Conservation (phyloP, 2,888 invertebrate genomes). For the Philereme vetulata region DNA sequence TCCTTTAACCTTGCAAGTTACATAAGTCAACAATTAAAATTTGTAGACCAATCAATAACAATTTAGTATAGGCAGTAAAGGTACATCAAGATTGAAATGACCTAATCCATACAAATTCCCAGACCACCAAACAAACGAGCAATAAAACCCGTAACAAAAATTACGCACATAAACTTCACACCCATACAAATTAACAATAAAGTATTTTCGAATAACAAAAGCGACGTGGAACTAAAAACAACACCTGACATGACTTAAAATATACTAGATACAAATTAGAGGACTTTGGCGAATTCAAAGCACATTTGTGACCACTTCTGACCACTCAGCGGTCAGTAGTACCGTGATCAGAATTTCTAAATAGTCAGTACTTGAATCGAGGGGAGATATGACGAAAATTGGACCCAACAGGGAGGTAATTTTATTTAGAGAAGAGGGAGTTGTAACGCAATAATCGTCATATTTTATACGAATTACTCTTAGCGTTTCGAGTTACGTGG, state of each 20-base stretch:
- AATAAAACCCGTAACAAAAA: constrained; percentile 15
- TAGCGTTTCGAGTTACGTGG: constrained; percentile 45
- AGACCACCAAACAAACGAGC: constrained; percentile 5
- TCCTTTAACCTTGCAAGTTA: too few species aligned
- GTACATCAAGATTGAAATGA: neutral
- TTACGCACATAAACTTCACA: constrained; percentile 20
- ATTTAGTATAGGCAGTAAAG: too few species aligned
- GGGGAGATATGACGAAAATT: constrained; percentile 64
- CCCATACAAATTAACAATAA: constrained; percentile 24
- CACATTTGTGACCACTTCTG: constrained; percentile 43
- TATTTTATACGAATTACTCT: constrained; percentile 57
- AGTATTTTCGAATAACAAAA: constrained; percentile 26
- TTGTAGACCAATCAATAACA: too few species aligned
- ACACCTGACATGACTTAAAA: constrained; percentile 29
- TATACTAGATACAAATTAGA: constrained; percentile 25
- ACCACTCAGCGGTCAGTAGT: constrained; percentile 55
- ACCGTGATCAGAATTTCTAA: constrained; percentile 58
- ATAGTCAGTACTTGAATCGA: constrained; percentile 28
- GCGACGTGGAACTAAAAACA: constrained; percentile 10
- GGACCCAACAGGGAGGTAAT: constrained; percentile 62
- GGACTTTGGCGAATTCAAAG: constrained; percentile 47
- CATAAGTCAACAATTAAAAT: too few species aligned
- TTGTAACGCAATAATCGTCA: constrained; percentile 67
- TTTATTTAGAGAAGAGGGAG: constrained; percentile 60
- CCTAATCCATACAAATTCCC: neutral